Evolutionary conservation across 1,140 invertebrate genomes (phyloP).

Genomic region (Drosophila quadrilineata): DNA sequence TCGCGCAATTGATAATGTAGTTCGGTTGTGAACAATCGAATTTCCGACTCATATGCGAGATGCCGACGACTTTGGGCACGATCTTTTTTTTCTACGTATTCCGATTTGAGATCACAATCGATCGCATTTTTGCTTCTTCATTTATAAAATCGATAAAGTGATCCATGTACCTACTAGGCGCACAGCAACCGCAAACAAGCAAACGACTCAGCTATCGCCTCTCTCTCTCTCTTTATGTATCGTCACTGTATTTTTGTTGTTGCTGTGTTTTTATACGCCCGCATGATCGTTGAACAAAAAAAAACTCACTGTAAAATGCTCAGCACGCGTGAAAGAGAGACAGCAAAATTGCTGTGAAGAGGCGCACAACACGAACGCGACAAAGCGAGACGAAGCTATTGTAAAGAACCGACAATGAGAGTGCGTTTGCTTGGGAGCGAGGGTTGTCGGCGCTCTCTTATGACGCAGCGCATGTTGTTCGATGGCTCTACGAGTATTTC

Average conservation of each 20-base stretch:
- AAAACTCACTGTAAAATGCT: slow-evolving; percentile 47
- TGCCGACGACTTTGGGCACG: too few relatives aligned
- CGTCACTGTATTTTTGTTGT: neutral
- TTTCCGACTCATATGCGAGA: too few relatives aligned
- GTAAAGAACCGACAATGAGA: slow-evolving; percentile 17
- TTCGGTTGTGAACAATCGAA: too few relatives aligned
- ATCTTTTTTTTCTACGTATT: slow-evolving; percentile 50
- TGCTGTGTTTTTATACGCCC: slow-evolving; percentile 41
- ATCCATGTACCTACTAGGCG: slow-evolving; percentile 65
- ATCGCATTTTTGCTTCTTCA: slow-evolving; percentile 68
- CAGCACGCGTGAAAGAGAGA: slow-evolving; percentile 24
- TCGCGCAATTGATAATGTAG: too few relatives aligned
- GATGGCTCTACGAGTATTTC: slow-evolving; percentile 12
- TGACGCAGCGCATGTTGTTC: slow-evolving; percentile 3
- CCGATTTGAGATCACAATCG: slow-evolving; percentile 74
- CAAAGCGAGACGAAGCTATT: slow-evolving; percentile 31
- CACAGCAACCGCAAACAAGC: slow-evolving; percentile 33
- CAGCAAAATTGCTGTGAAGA: neutral
- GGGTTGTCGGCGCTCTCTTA: slow-evolving; percentile 36
- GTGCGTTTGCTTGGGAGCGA: neutral
- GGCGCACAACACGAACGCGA: neutral
- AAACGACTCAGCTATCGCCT: neutral
- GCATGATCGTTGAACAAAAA: slow-evolving; percentile 61
- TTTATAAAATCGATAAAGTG: slow-evolving; percentile 83
- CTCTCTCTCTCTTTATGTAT: too few relatives aligned